Conservation (phyloP, 2,113 vertebrate genomes). For the Bagarius yarrelli region DNA sequence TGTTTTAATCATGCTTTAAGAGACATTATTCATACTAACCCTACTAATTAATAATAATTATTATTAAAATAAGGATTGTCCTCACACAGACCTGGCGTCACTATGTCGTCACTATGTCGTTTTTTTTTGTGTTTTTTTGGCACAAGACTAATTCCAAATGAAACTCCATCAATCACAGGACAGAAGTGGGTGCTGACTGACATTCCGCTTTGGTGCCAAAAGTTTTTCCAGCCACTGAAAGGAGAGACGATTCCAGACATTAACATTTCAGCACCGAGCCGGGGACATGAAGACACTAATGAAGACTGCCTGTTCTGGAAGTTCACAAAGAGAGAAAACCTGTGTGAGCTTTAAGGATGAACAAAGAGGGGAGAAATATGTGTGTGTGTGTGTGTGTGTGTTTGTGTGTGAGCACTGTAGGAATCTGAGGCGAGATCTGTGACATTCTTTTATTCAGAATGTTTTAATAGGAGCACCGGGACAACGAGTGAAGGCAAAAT, state of each 20-base stretch:
- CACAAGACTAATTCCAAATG: background rate
- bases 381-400: background rate
- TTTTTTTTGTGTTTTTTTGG: background rate
- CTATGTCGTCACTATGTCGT: background rate
- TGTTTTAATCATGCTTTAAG: no score
- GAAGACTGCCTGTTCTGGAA: background rate
- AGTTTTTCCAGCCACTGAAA: background rate
- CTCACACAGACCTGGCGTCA: background rate
- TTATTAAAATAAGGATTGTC: background rate
- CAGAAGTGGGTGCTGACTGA: conserved; percentile 17
- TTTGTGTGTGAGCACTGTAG: background rate
- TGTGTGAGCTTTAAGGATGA: conserved; percentile 3
- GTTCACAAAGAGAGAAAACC: background rate
- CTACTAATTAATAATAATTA: no score
- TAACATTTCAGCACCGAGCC: conserved; percentile 1
- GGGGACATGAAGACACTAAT: conserved; percentile 18
- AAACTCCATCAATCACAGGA: background rate
- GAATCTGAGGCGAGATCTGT: background rate
- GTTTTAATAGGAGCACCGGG: background rate
- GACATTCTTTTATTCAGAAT: background rate
- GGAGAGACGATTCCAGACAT: background rate
- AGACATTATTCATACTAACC: no score
- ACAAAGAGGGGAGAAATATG: background rate
- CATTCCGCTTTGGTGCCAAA: background rate
- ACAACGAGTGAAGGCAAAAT: no score